These are phyloP conservation scores for Odobenus rosmarus DNA, from an alignment of 2,113 vertebrate genomes.

Conservation along the genomic window DNA sequence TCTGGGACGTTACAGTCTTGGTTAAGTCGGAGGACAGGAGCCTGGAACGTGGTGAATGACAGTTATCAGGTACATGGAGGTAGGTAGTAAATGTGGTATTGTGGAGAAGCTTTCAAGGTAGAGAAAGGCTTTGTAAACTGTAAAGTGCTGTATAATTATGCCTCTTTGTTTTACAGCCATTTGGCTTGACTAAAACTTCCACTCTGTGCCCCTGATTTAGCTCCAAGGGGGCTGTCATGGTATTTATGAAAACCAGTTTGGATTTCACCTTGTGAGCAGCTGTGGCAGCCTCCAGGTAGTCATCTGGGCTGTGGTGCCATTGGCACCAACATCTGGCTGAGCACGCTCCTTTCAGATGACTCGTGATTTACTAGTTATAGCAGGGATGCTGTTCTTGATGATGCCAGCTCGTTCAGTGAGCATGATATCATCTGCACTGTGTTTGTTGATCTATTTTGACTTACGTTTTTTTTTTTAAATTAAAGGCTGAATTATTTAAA, in stretches of 20 bases:
- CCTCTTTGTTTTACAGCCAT: background rate
- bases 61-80: background rate
- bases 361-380: background rate
- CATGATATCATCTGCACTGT: background rate
- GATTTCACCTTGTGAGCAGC: background rate
- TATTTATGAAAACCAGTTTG: background rate
- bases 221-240: background rate
- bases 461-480: background rate
- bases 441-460: background rate
- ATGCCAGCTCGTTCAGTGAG: background rate
- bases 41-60: background rate
- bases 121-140: background rate
- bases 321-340: background rate
- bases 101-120: background rate
- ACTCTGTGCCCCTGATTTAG: background rate
- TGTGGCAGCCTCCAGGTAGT: no score
- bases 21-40: background rate
- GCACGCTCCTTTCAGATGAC: background rate
- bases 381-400: no score
- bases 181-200: background rate
- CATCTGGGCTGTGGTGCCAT: background rate
- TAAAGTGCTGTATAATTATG: background rate
- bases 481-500: conserved; percentile 7
- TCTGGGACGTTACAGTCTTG: background rate
- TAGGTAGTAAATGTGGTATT: background rate